phyloP scores from a whole-genome alignment of 1,140 invertebrate genomes.

The Nephila pilipes region DNA sequence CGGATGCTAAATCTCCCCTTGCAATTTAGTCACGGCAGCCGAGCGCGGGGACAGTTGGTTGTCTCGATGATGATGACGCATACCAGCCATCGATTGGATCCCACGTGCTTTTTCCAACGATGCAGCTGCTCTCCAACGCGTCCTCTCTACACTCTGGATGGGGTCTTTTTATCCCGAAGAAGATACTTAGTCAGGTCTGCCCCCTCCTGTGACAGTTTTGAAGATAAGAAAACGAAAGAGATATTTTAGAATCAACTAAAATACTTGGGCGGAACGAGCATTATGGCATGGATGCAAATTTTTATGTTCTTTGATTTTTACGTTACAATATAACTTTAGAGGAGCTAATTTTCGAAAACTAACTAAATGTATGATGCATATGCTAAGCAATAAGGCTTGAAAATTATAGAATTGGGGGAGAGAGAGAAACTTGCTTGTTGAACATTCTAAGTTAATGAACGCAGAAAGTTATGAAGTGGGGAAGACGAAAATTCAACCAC shows the following conservation, averaged over 20 bases:
- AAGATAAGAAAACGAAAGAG: not conserved
- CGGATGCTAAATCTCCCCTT: not conserved
- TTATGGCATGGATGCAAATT: no score
- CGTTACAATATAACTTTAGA: no score
- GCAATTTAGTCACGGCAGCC: conserved; percentile 41
- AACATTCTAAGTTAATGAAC: no score
- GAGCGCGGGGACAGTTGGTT: not conserved
- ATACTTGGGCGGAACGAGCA: no score
- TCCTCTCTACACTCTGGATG: not conserved
- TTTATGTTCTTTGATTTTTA: no score
- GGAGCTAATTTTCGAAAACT: no score
- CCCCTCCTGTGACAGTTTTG: not conserved
- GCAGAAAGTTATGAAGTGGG: no score
- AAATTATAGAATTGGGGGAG: no score
- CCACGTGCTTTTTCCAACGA: conserved; percentile 35
- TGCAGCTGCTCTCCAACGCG: not conserved
- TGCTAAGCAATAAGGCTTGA: no score
- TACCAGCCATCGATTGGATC: conserved; percentile 26
- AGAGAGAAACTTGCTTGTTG: no score
- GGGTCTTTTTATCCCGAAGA: not conserved
- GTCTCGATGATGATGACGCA: conserved; percentile 19
- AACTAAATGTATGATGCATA: no score
- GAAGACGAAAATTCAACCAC: no score
- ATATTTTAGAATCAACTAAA: not conserved
- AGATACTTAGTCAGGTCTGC: not conserved